phyloP scores from a whole-genome alignment of 2,113 vertebrate genomes.

The Vimba vimba region DNA sequence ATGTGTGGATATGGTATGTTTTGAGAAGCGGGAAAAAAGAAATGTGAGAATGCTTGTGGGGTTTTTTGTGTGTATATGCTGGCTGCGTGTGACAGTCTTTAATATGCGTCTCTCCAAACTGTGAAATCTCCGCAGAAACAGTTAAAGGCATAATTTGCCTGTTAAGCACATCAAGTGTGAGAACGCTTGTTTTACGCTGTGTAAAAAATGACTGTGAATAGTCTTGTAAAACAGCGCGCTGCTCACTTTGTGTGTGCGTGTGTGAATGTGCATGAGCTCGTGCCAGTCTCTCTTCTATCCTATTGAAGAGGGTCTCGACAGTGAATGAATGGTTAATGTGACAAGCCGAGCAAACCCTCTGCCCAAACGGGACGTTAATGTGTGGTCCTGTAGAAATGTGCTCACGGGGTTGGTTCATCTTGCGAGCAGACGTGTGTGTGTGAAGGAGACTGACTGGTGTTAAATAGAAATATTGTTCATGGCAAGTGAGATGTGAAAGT shows the following conservation, averaged over 20 bases:
- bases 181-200: slow-evolving; percentile 43
- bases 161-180: slow-evolving; percentile 49
- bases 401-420: neutral
- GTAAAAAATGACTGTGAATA: slow-evolving; percentile 54
- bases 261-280: slow-evolving; percentile 13
- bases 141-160: slow-evolving; percentile 54
- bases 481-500: slow-evolving; percentile 81
- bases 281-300: slow-evolving; percentile 15
- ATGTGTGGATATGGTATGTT: neutral
- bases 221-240: slow-evolving; percentile 48
- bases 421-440: slow-evolving; percentile 36
- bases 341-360: slow-evolving; percentile 48
- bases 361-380: slow-evolving; percentile 37
- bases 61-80: neutral
- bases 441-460: slow-evolving; percentile 70
- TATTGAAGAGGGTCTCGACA: slow-evolving; percentile 39
- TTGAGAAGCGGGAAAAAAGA: neutral
- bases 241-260: slow-evolving; percentile 4
- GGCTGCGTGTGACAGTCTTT: neutral
- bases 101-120: slow-evolving; percentile 15
- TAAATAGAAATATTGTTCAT: slow-evolving; percentile 82
- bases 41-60: neutral
- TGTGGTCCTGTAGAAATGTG: slow-evolving; percentile 25
- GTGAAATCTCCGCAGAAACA: slow-evolving; percentile 33
- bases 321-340: slow-evolving; percentile 50